Evolutionary conservation across 2,113 vertebrate genomes (phyloP).

Genomic region (Limanda limanda): DNA sequence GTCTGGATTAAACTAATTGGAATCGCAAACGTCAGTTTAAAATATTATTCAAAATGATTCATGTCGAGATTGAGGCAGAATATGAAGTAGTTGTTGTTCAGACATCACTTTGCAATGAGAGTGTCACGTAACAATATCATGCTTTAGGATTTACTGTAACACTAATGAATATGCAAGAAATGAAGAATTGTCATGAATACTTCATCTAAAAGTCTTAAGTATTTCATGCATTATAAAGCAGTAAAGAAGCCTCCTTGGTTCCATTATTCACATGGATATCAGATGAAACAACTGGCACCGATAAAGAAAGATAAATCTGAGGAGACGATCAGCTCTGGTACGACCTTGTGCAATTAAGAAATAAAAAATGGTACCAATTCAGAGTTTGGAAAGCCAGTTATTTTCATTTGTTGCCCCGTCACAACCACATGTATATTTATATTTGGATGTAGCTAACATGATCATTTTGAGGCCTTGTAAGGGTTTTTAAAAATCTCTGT

Average conservation of each 20-base stretch:
- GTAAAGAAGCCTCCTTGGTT: background rate
- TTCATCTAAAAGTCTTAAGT: background rate
- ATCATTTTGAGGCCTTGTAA: no score
- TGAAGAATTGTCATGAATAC: no score
- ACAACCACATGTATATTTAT: no score
- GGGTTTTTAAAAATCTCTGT: no score
- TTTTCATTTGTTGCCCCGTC: background rate
- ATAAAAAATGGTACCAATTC: background rate
- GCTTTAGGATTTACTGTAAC: no score
- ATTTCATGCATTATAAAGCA: background rate
- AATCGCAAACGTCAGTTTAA: background rate
- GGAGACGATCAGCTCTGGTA: background rate
- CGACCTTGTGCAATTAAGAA: background rate
- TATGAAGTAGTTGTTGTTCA: background rate
- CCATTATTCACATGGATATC: conserved; percentile 11
- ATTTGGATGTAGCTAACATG: no score
- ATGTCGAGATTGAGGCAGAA: background rate
- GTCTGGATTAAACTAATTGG: background rate
- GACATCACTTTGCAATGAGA: conserved; percentile 1
- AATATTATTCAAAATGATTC: background rate
- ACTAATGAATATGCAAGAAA: no score
- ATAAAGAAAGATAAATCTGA: background rate
- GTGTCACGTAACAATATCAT: background rate
- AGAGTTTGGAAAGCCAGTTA: background rate
- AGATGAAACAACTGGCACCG: conserved; percentile 5